phyloP scores from a whole-genome alignment of 1,140 invertebrate species.

The Sminthurides bifidus region DNA sequence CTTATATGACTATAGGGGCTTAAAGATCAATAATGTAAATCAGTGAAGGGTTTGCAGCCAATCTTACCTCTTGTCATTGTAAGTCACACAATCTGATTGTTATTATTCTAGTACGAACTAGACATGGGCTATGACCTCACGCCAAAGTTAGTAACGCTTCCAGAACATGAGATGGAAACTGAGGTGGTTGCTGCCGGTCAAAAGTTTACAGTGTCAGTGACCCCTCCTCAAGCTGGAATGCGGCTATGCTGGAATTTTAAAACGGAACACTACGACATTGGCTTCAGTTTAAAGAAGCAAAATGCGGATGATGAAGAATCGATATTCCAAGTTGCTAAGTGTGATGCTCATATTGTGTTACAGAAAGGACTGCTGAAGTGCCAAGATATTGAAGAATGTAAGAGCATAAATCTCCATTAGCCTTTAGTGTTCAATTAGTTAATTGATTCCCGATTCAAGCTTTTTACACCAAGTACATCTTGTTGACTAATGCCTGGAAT shows the following conservation, averaged over 20 bases:
- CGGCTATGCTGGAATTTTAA: not conserved
- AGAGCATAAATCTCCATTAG: too few relatives aligned
- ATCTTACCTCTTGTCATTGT: not conserved
- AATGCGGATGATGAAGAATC: too few relatives aligned
- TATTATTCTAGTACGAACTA: not conserved
- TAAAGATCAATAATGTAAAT: not conserved
- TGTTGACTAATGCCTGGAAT: too few relatives aligned
- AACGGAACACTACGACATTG: not conserved
- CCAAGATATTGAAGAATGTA: too few relatives aligned
- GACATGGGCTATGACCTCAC: not conserved
- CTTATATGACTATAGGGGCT: not conserved
- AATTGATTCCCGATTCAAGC: too few relatives aligned
- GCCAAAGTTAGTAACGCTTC: not conserved
- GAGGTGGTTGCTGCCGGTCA: not conserved
- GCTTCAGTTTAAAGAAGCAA: too few relatives aligned
- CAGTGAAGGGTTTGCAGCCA: not conserved
- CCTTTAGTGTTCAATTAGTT: too few relatives aligned
- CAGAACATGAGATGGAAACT: not conserved
- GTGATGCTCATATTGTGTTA: too few relatives aligned
- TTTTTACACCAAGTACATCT: too few relatives aligned
- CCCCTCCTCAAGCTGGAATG: not conserved
- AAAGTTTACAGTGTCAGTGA: not conserved
- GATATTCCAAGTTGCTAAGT: too few relatives aligned
- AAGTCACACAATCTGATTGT: not conserved
- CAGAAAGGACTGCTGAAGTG: too few relatives aligned